Base-by-base conservation (phyloP, 2,113 vertebrate genomes). In the Ranitomeya variabilis region DNA sequence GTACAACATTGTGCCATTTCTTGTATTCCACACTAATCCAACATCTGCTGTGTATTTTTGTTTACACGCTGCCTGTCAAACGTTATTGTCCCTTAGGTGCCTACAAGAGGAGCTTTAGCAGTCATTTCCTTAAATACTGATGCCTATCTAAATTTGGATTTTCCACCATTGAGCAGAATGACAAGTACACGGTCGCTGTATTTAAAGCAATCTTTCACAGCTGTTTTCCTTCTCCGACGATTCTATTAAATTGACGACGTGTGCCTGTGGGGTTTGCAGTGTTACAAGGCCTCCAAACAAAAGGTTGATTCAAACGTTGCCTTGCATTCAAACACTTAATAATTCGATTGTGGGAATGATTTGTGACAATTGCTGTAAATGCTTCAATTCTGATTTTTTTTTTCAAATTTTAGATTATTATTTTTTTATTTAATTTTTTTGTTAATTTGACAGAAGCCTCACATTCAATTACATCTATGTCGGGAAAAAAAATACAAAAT, bases 181-280 rank as follows among this genome's bases (percentile, higher is more conserved):
- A 97, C 97, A 98, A 96, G 96, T 91, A 93, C 95, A 95, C 93
- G 93, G 96, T 95, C 96, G 95, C 94, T 95, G 93, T 94, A 96
- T 95, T 97, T 96, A 96, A 93, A 96, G 95, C 95, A 95, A 95
- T 96, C 94, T 94, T 96, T 96, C 96, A 96, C 96, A 95, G 95
- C 93, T 93, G 94, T 94, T 95, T 94, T 91, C 89, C 91, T 94
- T 93, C 93, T 91, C 91, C 94, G 93, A 91, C 93, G 95, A 96
- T 95, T 92, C 95, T 92, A 95, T 95, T 94, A 95, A 95, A 97
- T 78, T 95, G 95, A 96, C 92, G 92, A 94, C 90, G 62, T 60
- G 91, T 92, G 95, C 95, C 95, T 93, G 92, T 94, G 94, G 95
- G 94, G 92, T 93, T 93, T 90, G 62, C 91, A 91, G 14, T 76